Evolutionary conservation across 2,797 vertebrate species (phyloP).

Genomic region (Alectoris magna): DNA sequence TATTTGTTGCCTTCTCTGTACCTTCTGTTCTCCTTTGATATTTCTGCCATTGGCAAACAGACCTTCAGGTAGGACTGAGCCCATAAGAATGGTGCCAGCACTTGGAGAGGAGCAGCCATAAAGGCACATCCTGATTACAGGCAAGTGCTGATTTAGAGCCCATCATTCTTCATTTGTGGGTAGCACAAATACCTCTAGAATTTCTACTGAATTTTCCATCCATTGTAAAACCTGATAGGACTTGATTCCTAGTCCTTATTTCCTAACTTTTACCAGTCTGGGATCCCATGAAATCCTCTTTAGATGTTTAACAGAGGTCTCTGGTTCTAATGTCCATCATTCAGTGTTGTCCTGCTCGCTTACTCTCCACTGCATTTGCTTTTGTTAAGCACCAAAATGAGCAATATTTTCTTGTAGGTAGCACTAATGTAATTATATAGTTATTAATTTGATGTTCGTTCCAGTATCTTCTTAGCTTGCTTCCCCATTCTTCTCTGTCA

Average conservation of each 20-base stretch:
- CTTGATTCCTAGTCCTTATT: neutral
- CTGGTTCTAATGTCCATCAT: neutral
- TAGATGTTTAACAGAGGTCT: neutral
- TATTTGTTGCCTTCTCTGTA: neutral
- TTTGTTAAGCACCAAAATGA: neutral
- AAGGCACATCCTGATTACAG: neutral
- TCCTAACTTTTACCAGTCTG: neutral
- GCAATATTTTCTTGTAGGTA: neutral
- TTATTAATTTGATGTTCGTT: neutral
- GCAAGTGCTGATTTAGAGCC: neutral
- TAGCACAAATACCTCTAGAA: neutral
- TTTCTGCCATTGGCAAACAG: neutral
- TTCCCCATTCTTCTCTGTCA: neutral
- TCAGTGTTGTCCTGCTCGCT: neutral
- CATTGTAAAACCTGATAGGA: neutral
- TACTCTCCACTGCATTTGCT: neutral
- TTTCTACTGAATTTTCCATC: neutral
- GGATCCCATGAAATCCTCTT: neutral
- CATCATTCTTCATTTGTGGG: neutral
- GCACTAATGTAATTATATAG: neutral
- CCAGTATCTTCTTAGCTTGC: neutral
- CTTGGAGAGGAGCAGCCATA: neutral
- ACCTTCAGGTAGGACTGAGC: rapidly evolving
- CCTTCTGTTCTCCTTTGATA: neutral
- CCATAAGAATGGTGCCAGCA: rapidly evolving